Conservation (phyloP, 2,797 vertebrate species). For the Esox lucius region DNA sequence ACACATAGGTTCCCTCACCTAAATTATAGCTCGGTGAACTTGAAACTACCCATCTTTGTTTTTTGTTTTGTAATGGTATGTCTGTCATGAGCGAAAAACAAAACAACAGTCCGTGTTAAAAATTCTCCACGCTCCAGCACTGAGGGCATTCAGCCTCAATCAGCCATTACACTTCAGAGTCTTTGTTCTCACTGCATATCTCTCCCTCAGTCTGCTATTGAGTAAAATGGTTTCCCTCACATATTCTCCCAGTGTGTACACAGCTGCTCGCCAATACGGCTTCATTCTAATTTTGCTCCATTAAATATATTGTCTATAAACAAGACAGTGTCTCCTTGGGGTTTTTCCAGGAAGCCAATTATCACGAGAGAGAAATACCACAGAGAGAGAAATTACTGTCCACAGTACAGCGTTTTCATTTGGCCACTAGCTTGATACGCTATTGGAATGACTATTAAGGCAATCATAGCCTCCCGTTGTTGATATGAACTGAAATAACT, state of each 20-base stretch:
- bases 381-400: conserved; percentile 57
- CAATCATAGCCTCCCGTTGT: neutral
- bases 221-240: conserved; percentile 65
- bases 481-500: conserved; percentile 7
- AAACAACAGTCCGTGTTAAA: conserved; percentile 60
- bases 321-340: conserved; percentile 68
- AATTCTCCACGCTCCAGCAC: conserved; percentile 60
- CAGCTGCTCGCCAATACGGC: conserved; percentile 75
- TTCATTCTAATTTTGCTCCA: conserved; percentile 75
- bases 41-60: neutral
- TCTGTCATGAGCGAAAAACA: conserved; percentile 38
- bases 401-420: conserved; percentile 54
- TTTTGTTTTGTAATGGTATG: conserved; percentile 7
- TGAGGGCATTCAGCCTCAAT: conserved; percentile 57
- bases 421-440: conserved; percentile 9
- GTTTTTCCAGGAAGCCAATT: conserved; percentile 77
- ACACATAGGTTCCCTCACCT: no score
- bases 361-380: conserved; percentile 69
- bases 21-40: no score
- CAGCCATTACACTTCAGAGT: conserved; percentile 41
- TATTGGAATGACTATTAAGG: conserved; percentile 14
- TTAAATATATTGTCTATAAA: conserved; percentile 80
- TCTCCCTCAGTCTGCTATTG: conserved; percentile 54
- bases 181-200: conserved; percentile 20
- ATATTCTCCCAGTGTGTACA: conserved; percentile 76